Evolutionary conservation across 1,140 invertebrate genomes (phyloP).

Genomic region (Sycobia sp.): DNA sequence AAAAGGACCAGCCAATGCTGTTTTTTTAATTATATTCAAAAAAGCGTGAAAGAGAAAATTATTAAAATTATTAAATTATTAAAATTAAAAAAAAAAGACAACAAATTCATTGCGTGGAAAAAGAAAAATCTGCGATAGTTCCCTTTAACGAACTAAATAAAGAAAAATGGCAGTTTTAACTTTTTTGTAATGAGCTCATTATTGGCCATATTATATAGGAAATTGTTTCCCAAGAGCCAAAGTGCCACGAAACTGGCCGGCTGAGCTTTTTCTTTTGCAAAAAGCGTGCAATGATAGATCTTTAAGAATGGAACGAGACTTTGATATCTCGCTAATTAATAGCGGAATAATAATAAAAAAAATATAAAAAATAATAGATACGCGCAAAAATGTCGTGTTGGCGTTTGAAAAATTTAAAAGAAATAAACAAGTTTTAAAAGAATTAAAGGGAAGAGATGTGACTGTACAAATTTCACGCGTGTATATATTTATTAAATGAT

Average conservation of each 20-base stretch:
- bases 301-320: conserved; percentile 27
- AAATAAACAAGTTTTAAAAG: neutral
- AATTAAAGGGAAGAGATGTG: conserved; percentile 20
- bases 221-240: conserved; percentile 6
- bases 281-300: conserved; percentile 35
- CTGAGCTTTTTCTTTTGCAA: conserved; percentile 22
- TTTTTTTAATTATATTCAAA: conserved; percentile 16
- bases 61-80: too few species aligned
- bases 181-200: conserved; percentile 17
- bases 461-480: conserved; percentile 34
- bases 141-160: conserved; percentile 3
- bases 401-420: conserved; percentile 1
- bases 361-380: neutral
- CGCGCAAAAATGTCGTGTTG: conserved; percentile 11
- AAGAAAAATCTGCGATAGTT: neutral
- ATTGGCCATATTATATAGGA: neutral
- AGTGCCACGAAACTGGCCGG: neutral
- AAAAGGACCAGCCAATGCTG: conserved; percentile 26
- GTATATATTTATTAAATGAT: conserved; percentile 30
- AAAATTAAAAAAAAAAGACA: too few species aligned
- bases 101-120: too few species aligned
- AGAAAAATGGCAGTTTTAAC: neutral
- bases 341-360: conserved; percentile 18
- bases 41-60: conserved; percentile 16
- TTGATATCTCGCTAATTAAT: too few species aligned